Base-by-base conservation (phyloP, 2,888 invertebrate genomes). In the Branchellion lobata region DNA sequence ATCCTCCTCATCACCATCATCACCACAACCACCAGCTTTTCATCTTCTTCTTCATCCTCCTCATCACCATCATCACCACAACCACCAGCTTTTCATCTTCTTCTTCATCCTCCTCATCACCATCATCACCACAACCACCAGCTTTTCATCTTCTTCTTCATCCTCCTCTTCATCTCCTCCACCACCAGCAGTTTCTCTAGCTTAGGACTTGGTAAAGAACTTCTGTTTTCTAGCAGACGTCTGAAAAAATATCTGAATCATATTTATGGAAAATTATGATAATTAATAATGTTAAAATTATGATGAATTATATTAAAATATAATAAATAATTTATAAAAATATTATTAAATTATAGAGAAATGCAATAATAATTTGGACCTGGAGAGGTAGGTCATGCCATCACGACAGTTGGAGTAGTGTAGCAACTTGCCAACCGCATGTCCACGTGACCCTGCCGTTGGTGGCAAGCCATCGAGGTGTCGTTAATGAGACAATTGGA, bases 371-470 rank as follows among this genome's bases (percentile, higher is more conserved):
- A n/a, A n/a, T n/a, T n/a, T n/a, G n/a, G n/a, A 79, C 18, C 83
- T 71, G 0, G 83, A 82, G 40, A 83, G 73, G 76, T 83, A 83
- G 61, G 83, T 82, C 78, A 83, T 80, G 5, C 82, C 80, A 36
- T 81, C 81, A 65, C 81, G 81, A 1, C 82, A 74, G 27, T 74
- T 29, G 21, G 83, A 83, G 61, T 83, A 83, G 69, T 83, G 83
- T 21, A 81, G 53, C 51, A 83, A 76, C 65, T 83, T 83, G 29
- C 72, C 74, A 8, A 79, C 83, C 1, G 82, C 81, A 1, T 79
- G 61, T 0, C 80, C 80, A 2, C 71, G 74, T 11, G 79, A n/a
- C 14, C 82, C 83, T 83, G 77, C n/a, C 11, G n/a, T 14, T 8
- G 47, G 8, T 8, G 18, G 47, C 8, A 18, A 47, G 47, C 18